These are phyloP conservation scores for Brachirus orientalis DNA, from an alignment of 2,113 vertebrate species.

Conservation along the genomic window DNA sequence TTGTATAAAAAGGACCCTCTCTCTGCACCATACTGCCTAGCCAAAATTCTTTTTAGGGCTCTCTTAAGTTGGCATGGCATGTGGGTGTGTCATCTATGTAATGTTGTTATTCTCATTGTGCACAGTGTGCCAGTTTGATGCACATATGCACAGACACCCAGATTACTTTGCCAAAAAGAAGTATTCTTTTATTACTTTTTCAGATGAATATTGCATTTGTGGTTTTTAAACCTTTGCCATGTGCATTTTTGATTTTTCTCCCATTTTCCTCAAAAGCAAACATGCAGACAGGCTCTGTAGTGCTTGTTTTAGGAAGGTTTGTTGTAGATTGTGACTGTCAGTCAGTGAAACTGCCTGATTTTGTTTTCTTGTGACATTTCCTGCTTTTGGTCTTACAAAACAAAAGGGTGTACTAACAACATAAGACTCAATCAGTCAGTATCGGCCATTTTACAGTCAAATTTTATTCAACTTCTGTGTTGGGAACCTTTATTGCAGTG, in stretches of 20 bases:
- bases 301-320: constrained; percentile 5
- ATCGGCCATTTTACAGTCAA: not conserved
- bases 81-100: constrained; percentile 35
- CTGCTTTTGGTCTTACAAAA: constrained; percentile 34
- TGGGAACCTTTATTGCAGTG: too few species aligned
- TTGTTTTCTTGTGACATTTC: constrained; percentile 25
- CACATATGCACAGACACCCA: too few species aligned
- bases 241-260: not conserved
- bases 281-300: too few species aligned
- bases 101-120: constrained; percentile 3
- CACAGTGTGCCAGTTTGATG: too few species aligned
- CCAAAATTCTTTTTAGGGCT: constrained; percentile 12
- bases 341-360: too few species aligned
- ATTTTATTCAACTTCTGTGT: too few species aligned
- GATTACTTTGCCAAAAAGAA: too few species aligned
- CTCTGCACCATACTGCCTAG: not conserved
- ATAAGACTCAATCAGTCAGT: not conserved
- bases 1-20: constrained; percentile 9
- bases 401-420: not conserved
- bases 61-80: constrained; percentile 15
- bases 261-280: not conserved
- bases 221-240: constrained; percentile 8
- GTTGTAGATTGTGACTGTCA: constrained; percentile 1
- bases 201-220: constrained; percentile 13
- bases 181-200: too few species aligned